These are phyloP conservation scores for Pipistrellus kuhlii DNA, from an alignment of 2,797 vertebrate genomes.

Conservation along the genomic window DNA sequence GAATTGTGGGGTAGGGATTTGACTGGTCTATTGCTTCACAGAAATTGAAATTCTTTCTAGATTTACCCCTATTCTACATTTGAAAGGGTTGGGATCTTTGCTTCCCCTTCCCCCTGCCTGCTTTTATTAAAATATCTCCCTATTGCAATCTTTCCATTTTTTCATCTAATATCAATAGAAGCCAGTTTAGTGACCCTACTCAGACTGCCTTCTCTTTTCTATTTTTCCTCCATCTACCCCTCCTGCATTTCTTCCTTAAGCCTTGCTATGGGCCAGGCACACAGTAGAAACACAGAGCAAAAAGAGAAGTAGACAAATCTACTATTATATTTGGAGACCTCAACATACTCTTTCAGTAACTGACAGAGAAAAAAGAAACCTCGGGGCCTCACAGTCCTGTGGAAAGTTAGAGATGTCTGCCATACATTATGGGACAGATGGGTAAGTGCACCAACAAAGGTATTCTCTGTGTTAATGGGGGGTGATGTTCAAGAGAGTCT, in stretches of 20 bases:
- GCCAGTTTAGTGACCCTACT: neutral
- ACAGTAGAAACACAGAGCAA: neutral
- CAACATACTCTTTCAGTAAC: neutral
- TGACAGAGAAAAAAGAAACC: neutral
- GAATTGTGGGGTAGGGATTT: slow-evolving; percentile 65
- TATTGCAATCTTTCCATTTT: neutral
- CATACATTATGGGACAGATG: neutral
- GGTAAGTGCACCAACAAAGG: too few relatives aligned
- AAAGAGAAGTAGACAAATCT: neutral
- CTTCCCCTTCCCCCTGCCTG: neutral
- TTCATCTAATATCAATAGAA: neutral
- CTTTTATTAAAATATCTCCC: neutral
- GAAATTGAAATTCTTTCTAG: slow-evolving; percentile 74
- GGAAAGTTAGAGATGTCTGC: neutral
- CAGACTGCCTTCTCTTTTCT: neutral
- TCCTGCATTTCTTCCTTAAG: neutral
- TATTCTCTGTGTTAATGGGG: neutral
- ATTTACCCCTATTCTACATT: slow-evolving; percentile 56
- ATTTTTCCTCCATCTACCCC: neutral
- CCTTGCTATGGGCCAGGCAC: neutral
- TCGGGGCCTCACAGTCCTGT: neutral
- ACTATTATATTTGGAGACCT: neutral
- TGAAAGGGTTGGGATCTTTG: slow-evolving; percentile 28
- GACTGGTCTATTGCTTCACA: slow-evolving; percentile 63
- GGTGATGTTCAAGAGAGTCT: neutral